phyloP scores from a whole-genome alignment of 2,113 vertebrate species.

The Laticauda colubrina region DNA sequence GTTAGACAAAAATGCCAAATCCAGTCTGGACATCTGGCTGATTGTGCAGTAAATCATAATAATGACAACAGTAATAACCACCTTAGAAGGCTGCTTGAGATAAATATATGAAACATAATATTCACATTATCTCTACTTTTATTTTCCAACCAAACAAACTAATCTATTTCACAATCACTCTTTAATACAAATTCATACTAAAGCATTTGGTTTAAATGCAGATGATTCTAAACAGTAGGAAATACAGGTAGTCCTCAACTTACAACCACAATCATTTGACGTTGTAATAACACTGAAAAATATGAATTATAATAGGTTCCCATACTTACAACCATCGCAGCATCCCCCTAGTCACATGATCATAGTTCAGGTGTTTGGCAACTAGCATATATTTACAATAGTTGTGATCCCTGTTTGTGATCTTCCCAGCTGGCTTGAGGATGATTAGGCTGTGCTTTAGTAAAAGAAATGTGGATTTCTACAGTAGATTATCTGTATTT shows the following conservation, averaged over 20 bases:
- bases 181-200: neutral
- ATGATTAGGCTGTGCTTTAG: neutral
- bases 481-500: neutral
- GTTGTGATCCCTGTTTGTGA: no score
- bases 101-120: neutral
- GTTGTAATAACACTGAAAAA: no score
- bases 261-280: neutral
- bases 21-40: no score
- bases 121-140: neutral
- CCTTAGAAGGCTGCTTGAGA: neutral
- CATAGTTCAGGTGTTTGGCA: no score
- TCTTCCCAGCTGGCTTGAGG: neutral
- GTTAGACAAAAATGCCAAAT: no score
- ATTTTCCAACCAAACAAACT: neutral
- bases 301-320: no score
- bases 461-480: neutral
- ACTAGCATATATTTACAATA: no score
- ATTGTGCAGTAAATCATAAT: no score
- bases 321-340: no score
- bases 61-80: neutral
- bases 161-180: neutral
- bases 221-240: neutral
- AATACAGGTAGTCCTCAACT: neutral
- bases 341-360: no score
- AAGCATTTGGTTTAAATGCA: neutral